Evolutionary conservation across 2,888 invertebrate genomes (phyloP).

Genomic region (Eristalis tenax): DNA sequence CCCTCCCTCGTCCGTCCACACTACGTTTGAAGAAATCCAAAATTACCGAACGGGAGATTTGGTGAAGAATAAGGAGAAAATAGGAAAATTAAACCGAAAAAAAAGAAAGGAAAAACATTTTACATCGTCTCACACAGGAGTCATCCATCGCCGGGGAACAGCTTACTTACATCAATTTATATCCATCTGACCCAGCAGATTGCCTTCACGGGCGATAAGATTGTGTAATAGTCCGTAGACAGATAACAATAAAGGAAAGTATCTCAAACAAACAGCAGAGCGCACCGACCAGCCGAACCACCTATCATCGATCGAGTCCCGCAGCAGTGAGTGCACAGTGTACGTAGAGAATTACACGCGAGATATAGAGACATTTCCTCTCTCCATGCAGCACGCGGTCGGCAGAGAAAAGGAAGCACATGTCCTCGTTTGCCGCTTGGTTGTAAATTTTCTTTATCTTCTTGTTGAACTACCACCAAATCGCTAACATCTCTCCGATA

Average conservation of each 20-base stretch:
- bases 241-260: conserved; percentile 68
- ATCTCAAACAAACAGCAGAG: conserved; percentile 47
- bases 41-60: neutral
- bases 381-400: no score
- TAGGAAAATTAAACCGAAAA: conserved; percentile 48
- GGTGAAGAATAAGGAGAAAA: neutral
- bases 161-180: conserved; percentile 35
- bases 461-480: conserved; percentile 54
- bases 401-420: neutral
- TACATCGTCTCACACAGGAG: conserved; percentile 10
- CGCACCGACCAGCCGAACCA: neutral
- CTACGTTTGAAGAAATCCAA: neutral
- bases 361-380: no score
- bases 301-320: conserved; percentile 27
- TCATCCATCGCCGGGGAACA: neutral
- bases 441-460: conserved; percentile 57
- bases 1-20: neutral
- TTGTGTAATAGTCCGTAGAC: conserved; percentile 61
- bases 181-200: conserved; percentile 53
- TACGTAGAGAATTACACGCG: no score
- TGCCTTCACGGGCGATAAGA: conserved; percentile 63
- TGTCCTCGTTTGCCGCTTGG: conserved; percentile 32
- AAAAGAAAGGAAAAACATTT: conserved; percentile 4
- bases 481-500: conserved; percentile 52
- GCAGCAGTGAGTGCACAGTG: no score